Evolutionary conservation across 2,797 vertebrate species (phyloP), one percentile per base, ranked within the genome.

Genomic region (Hylomyscus alleni): DNA sequence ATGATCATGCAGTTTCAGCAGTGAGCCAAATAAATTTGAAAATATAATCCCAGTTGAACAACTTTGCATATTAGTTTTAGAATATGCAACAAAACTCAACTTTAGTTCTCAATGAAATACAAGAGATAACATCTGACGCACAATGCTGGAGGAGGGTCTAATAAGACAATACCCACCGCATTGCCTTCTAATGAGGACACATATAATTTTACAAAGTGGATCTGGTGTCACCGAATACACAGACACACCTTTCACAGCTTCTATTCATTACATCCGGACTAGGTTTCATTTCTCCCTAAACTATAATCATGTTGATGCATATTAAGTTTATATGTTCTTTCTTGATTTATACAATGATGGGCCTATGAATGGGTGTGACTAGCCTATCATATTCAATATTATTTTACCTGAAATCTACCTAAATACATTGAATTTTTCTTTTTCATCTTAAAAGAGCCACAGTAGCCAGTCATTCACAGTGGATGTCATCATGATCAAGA

Each of bases 341-440:
- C 98, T 97, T 88, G 97, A 90, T 87, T 62, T 93, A 67, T 58
- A 95, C 65, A 94, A 94, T 65, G 97, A 13, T 44, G 95, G 77
- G 47, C 47, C 11, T 89, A 60, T 90, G 19, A 93, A 87, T 92
- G 47, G 89, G 7, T 54, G 2, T 85, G 85, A 19, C 24, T 72
- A 7, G 22, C 37, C 5, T 86, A 26, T 73, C 7, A n/a, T 6
- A 5, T 80, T 47, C 80, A 95, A 84, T 93, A 96, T 97, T 95
- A 69, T 89, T 17, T 75, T 84, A 77, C 78, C 78, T 86, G 82
- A n/a, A 82, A 20, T 31, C 40, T 44, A 85, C 0, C 40, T 86
- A 93, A 72, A 91, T 95, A 13, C 31, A 37, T 80, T 94, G 47
- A 95, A 94, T 86, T 22, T 96, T 88, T 58, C 40, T 78, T 85